Evolutionary conservation across 2,888 invertebrate genomes (phyloP), one percentile per base, ranked within the genome.

Genomic region (Drosophila phalerata): DNA sequence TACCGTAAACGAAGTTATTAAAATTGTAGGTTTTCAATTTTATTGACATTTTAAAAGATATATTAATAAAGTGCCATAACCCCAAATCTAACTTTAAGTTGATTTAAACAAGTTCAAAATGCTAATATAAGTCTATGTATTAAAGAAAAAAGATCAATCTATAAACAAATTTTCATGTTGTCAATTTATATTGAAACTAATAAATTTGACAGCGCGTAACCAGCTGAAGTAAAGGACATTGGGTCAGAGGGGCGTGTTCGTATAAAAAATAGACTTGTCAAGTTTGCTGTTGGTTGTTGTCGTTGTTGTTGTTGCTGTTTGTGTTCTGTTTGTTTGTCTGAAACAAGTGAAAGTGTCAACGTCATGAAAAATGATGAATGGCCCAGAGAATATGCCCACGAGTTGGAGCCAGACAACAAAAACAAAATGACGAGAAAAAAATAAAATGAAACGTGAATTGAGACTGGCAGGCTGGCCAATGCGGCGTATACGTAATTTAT

Each of bases 261-360:
- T 15, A 52, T 78, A 88, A 76, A 74, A 82, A 89, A 84, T 87
- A 70, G 82, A 88, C 89, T 84, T 89, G 82, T 84, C 85, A 85
- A 88, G 75, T 67, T 63, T 67, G 61, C 47, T 57, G 65, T 67
- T 56, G 64, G 53, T 51, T 69, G 75, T 64, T 61, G 38, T 43
- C 34, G 40, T 25, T 55, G 63, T 55, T 69, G 56, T 60, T 66
- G 17, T 32, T 65, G 61, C 61, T 73, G 65, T 56, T 62, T 81
- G 63, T 69, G 62, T 52, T 70, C 56, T 56, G 62, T 81, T 84
- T 83, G 79, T 79, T 82, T 81, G 87, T 57, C 66, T 69, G 76
- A 88, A 88, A 88, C 80, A 89, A 89, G 85, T 87, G 88, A 85
- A 89, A 85, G 85, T 85, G 85, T 85, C 89, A 85, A 88, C 83